phyloP scores from a whole-genome alignment of 2,888 invertebrate species.

The Lasioglossum leucozonium region DNA sequence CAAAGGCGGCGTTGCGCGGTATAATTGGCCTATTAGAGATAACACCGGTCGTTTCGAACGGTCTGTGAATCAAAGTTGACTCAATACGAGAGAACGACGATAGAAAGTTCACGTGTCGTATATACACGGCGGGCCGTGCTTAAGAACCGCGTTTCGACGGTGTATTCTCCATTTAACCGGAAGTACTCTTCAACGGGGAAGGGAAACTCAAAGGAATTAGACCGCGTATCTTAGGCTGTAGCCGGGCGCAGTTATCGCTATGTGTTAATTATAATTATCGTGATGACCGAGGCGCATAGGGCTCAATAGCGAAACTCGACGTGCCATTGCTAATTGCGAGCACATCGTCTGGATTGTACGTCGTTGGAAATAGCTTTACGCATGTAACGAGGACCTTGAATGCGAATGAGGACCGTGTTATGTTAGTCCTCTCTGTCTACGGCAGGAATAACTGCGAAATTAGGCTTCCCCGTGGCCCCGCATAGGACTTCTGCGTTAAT shows the following conservation, averaged over 20 bases:
- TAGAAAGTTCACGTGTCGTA: conserved; percentile 22
- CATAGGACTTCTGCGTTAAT: conserved; percentile 9
- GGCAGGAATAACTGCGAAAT: conserved; percentile 24
- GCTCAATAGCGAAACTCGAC: conserved; percentile 59
- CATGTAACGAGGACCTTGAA: conserved; percentile 48
- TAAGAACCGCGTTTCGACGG: conserved; percentile 47
- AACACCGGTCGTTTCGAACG: conserved; percentile 6
- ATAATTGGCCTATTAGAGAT: conserved; percentile 22
- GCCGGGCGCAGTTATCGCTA: conserved; percentile 25
- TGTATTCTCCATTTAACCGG: conserved; percentile 47
- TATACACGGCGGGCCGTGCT: conserved; percentile 36
- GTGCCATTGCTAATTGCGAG: conserved; percentile 62
- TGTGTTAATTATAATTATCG: conserved; percentile 70
- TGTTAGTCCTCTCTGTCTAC: neutral
- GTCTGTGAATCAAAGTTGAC: conserved; percentile 20
- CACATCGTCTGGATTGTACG: conserved; percentile 56
- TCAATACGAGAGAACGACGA: conserved; percentile 19
- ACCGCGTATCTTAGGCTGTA: conserved; percentile 19
- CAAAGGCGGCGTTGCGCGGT: neutral
- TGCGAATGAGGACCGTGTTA: conserved; percentile 33
- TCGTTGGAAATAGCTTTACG: conserved; percentile 49
- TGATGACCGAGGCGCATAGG: conserved; percentile 35
- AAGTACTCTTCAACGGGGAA: conserved; percentile 40
- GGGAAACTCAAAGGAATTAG: conserved; percentile 54
- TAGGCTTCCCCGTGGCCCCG: conserved; percentile 1